Evolutionary conservation across 2,113 vertebrate genomes (phyloP), one percentile per base, ranked within the genome.

Genomic region (Fregetta grallaria): DNA sequence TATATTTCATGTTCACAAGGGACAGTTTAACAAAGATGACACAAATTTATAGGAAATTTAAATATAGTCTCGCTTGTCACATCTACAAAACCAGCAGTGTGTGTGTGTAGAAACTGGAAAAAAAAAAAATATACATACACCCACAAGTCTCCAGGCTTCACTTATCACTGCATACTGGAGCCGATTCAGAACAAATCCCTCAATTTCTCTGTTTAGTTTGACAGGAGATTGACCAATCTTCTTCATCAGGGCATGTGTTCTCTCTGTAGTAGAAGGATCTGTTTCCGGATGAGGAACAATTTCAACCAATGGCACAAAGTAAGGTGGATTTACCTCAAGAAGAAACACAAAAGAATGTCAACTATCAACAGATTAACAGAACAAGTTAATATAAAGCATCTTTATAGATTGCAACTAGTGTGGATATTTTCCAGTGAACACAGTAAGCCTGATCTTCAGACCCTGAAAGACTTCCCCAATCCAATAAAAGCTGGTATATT

Each of bases 251-350:
- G 97, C 74, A 4, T 99, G 97, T 18, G 99, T 98, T 92, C 86
- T 96, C 78, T 99, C 99, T 98, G 98, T 94, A 3, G 98, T 98
- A 12, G 83, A 82, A 4, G 97, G 75, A 53, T 97, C 94, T 2
- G 99, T 99, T 95, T 99, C 98, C 9, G 99, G 99, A 97, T 99
- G 99, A 86, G 99, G 99, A 63, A 99, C 98, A 97, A 99, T 98
- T 98, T 99, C 99, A 92, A 99, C 99, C 98, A 99, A 96, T 0
- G 99, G 99, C 29, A 99, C 98, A 32, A 98, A 98, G 92, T 99
- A 99, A 7, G 99, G 99, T 6, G 99, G 99, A 93, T 99, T 99
- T 68, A 99, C 99, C 99, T 99, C 84, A 53, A 71, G 26, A 88
- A 89, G 19, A 84, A 86, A 63, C 40, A 80, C 40, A 95, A 59